Evolutionary conservation across 92 coral and sea anemone genomes (phyloP), one percentile per base, ranked within the genome.

Genomic region (Micromussa lordhowensis): DNA sequence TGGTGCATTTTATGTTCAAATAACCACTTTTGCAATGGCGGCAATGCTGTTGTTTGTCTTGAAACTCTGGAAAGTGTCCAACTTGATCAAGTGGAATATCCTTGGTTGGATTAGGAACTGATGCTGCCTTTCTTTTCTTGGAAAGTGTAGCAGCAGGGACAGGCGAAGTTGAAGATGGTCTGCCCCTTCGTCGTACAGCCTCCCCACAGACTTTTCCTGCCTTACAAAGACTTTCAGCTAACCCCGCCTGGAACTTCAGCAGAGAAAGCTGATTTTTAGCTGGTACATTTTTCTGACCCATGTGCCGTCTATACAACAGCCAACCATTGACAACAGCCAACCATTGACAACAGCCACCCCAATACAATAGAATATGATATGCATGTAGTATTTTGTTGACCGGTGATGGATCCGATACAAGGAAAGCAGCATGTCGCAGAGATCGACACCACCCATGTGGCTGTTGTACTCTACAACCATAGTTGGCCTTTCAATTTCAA

Each of bases 31-130:
- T 87, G 78, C 90, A 87, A 38, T 77, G 76, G 31, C 84, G 79
- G 28, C 83, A 86, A 10, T 1, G 51, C 78, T 74, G 55, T 51
- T 34, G 54, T 74, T 74, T 74, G 11, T 88, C 91, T 22, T 72
- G 58, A 35, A 73, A 82, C 76, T 15, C 51, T 29, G 91, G 91
- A 82, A 82, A 89, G 58, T 82, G 87, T 7, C 49, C 88, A 73
- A 21, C 17, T 58, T 88, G 75, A 64, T 88, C 91, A 49, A 49
- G 54, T 12, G 5, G 54, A 4, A 49, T 12, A 49, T 28, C 87
- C n/a, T 2, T 68, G 31, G 80, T 19, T 24, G 91, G 81, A 14
- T 40, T 80, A 8, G 90, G 80, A 18, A 35, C 90, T 79, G 90
- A 19, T 87, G 90, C 32, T 87, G 79, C 63, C 8, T 64, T 44